These are phyloP conservation scores for Umimayanthus kanabou DNA, from an alignment of 92 coral and sea anemone species.

Conservation along the genomic window DNA sequence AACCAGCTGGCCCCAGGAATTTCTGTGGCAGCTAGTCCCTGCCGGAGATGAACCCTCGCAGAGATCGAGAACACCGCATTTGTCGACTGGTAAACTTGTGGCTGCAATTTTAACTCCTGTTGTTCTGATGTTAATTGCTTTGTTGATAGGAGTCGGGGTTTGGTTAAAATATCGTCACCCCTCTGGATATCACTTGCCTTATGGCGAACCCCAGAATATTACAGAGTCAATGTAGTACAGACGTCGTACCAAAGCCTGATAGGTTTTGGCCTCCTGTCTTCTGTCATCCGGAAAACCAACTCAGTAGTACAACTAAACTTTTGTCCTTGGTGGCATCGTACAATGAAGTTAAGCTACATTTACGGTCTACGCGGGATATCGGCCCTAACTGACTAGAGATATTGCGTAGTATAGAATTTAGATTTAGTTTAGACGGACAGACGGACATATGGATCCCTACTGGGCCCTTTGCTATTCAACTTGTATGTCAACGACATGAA, in stretches of 20 bases:
- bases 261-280: neutral
- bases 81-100: neutral
- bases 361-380: no score
- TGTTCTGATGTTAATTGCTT: neutral
- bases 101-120: constrained; percentile 1
- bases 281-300: no score
- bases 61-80: constrained; percentile 10
- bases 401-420: no score
- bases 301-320: no score
- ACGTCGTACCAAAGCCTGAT: neutral
- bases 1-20: constrained; percentile 29
- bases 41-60: neutral
- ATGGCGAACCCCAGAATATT: neutral
- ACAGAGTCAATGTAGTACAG: neutral
- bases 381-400: no score
- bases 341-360: no score
- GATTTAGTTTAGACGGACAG: no score
- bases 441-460: no score
- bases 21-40: constrained; percentile 16
- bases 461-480: no score
- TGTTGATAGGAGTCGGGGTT: constrained; percentile 1
- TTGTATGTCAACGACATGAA: no score
- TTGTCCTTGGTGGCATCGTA: no score
- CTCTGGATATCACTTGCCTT: neutral
- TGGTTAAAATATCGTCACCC: constrained; percentile 22